Conservation (phyloP, 2,797 vertebrate genomes). For the Octomys mimax region DNA sequence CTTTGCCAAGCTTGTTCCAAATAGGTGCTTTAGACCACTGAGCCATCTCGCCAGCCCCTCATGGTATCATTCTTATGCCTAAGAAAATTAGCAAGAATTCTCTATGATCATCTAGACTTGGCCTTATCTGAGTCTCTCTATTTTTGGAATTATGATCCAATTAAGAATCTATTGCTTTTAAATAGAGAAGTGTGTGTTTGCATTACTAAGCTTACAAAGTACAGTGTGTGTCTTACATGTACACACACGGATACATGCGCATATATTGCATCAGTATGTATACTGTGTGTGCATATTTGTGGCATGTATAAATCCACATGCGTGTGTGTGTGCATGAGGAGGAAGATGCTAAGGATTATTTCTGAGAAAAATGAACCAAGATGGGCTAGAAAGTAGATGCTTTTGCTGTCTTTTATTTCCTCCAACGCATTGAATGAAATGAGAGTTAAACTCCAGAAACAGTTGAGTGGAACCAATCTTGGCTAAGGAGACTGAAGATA, state of each 20-base stretch:
- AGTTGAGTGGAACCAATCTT: slow-evolving; percentile 79
- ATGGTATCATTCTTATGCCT: neutral
- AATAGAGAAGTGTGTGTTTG: neutral
- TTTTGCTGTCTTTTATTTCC: neutral
- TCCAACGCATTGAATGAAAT: slow-evolving; percentile 65
- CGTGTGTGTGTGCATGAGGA: neutral
- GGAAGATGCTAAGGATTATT: neutral
- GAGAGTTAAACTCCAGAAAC: slow-evolving; percentile 67
- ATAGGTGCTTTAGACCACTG: no score
- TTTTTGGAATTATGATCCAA: slow-evolving; percentile 6
- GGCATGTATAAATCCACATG: no score
- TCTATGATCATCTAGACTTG: neutral
- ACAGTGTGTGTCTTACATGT: neutral
- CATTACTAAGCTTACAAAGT: neutral
- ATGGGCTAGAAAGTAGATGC: slow-evolving; percentile 29
- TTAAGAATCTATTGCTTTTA: neutral
- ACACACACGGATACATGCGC: neutral
- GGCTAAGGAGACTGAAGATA: slow-evolving; percentile 74
- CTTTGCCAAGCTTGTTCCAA: no score
- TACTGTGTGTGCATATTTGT: neutral
- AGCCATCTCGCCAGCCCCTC: no score
- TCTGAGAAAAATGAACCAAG: slow-evolving; percentile 52
- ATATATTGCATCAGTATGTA: neutral
- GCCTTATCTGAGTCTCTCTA: neutral
- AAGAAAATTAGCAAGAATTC: slow-evolving; percentile 50